Base-by-base conservation (phyloP, 2,797 vertebrate species). In the Myotis pilosus region DNA sequence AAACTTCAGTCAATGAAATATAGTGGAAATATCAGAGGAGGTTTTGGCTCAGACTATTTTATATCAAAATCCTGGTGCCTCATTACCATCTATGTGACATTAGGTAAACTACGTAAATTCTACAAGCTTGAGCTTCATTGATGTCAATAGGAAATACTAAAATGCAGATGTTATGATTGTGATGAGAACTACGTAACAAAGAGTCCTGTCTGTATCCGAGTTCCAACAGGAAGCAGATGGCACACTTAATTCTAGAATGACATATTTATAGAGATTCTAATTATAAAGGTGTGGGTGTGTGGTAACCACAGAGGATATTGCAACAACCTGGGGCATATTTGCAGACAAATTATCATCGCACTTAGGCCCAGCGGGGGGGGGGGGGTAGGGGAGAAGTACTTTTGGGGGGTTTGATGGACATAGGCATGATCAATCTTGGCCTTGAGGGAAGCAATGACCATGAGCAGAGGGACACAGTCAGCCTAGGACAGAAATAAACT, bases 231-330 rank as follows among this genome's bases (percentile, higher is more conserved):
- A 92, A 96, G 72, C 41, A 89, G 86, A 89, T 91, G 64, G 6
- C n/a, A 53, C 22, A 68, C 8, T 8, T 92, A 83, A 91, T 86
- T 94, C 60, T 92, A 76, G 51, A 23, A 36, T 60, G 33, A 76
- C 71, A 75, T 81, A 76, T 87, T 96, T 89, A 71, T 66, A 88
- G 55, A 92, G 28, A n/a, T 87, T 51, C 38, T 92, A 82, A 94
- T 86, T 83, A 75, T 80, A 55, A 85, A 88, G 2, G 0, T 55
- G 9, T 82, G 41, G 47, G 22, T 85, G 3, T 78, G 49, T 33
- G 41, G 6, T 60, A 79, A 87, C 28, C 72, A 81, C 25, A 74
- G 76, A 51, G 47, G 6, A 20, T 79, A 82, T 44, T 86, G 69
- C 25, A 86, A 12, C 80, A 64, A 85, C 36, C 44, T 66, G 23